Evolutionary conservation across 2,888 invertebrate genomes (phyloP), one percentile per base, ranked within the genome.

Genomic region (Prenolepis imparis): DNA sequence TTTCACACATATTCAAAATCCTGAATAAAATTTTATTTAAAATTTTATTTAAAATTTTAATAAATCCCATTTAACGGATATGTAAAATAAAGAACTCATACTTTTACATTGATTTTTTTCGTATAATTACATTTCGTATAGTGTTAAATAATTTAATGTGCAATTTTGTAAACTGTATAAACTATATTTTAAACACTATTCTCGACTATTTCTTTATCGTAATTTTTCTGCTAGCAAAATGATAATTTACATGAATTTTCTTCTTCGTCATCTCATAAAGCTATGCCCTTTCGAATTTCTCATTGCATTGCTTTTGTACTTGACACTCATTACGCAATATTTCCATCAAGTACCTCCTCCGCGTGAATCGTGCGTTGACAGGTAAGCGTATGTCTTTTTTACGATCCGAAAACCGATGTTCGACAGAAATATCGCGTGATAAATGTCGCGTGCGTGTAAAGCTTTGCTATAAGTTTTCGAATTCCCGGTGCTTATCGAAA

Each of bases 381-480:
- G 64, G 11, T 15, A n/a, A 18, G 36, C 57, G 28, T 64, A 57
- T 52, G 21, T 67, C 39, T 67, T 77, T 55, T 77, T 67, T 67
- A 57, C 64, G 64, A 67, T 41, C 67, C 41, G 28, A 67, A 67
- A 77, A 57, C 41, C 32, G 52, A 75, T 64, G 75, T 24, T 64
- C n/a, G 57, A 77, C 57, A 77, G 67, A 77, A 77, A 77, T 77
- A 77, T 77, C 67, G 67, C 28, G 67, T 41, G 77, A 77, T 77
- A 67, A 77, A 77, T 1, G 41, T 55, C n/a, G 41, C 8, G 15
- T 21, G 57, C 28, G 6, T 32, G 24, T 67, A 74, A n/a, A 77
- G 41, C 28, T n/a, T 67, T 32, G 11, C 55, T 28, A 57, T 57
- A 77, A 77, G 39, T 66, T 66, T 67, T 61, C 24, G 28, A 39